Base-by-base conservation (phyloP, 2,113 vertebrate genomes). In the Tapirus terrestris region DNA sequence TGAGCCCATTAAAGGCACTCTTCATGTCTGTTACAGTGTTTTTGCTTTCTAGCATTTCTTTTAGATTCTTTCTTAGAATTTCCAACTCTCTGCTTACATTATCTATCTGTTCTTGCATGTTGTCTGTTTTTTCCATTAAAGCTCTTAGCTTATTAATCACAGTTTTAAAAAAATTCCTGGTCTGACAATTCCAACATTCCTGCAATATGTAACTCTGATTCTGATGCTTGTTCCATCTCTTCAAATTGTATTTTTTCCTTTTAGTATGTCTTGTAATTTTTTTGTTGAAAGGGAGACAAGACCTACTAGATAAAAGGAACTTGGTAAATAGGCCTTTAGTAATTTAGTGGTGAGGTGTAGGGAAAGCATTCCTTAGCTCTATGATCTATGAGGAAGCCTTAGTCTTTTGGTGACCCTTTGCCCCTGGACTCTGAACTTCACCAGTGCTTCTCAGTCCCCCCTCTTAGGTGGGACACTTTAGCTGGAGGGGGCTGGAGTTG, bases 51-150 rank as follows among this genome's bases (percentile, higher is more conserved):
- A 83, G 25, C 21, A 48, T 63, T 72, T 94, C 12, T 82, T 77
- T 76, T 82, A 61, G 13, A 88, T 70, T 82, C n/a, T 51, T 87
- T 76, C 36, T 93, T 80, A 68, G 80, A 85, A 68, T 80, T 84
- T 76, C 4, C 31, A 65, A 79, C 21, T 39, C 18, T 75, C 65
- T 90, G 16, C 1, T 60, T 73, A 80, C 14, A 51, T 79, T 84
- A n/a, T 31, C 23, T 63, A 39, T 65, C n/a, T 83, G 29, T 87
- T 51, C 18, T 77, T 91, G 17, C 43, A 68, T 80, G 27, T 81
- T 79, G 39, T 60, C 65, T 89, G 12, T 33, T 65, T 75, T 90
- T 75, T 60, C 20, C 14, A 36, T 80, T 85, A 84, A 89, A 31
- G 6, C 8, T 3, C 17, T 75, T 60, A 90, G 13, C 20, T 79